Base-by-base conservation (phyloP, 2,888 invertebrate genomes). In the Athetis lepigone region DNA sequence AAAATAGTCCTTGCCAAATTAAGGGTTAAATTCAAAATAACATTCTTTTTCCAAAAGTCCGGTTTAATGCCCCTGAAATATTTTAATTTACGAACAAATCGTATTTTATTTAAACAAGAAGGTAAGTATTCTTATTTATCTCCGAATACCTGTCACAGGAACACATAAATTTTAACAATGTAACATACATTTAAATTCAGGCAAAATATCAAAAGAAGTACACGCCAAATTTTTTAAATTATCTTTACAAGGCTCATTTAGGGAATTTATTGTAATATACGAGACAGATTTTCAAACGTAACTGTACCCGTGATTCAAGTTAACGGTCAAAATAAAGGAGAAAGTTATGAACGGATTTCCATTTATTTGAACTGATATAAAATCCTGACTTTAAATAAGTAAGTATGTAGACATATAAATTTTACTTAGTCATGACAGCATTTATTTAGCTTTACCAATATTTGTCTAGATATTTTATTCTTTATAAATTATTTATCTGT, bases 201-300 rank as follows among this genome's bases (percentile, higher is more conserved):
- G 52, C 6, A 67, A 54, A 36, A 59, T 54, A 46, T 29, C 27
- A 45, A 36, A 39, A 39, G 18, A 47, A 29, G 59, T 47, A n/a
- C 19, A 11, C 36, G 50, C 57, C 71, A 69, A 71, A 69, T 69
- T 52, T 49, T n/a, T 21, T 25, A 49, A 52, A 33, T 43, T 52
- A 49, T 66, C 1, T 54, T 43, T 18, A 11, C 42, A 43, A 43
- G 33, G 33, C 19, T 5, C 47, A 36, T 75, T 60, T 5, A 36
- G 46, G 42, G 27, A 57, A 50, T 42, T 65, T 54, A 33, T 56
- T 47, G n/a, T 36, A 57, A 49, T 40, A 46, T 57, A 75, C 21
- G 52, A 66, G 60, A 60, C 70, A 75, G 43, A 37, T 55, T 75
- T 51, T 37, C 21, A 45, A 46, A 29, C 25, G 52, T 64, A 70